Evolutionary conservation across 2,888 invertebrate species (phyloP), one percentile per base, ranked within the genome.

Genomic region (Rutpela maculata): DNA sequence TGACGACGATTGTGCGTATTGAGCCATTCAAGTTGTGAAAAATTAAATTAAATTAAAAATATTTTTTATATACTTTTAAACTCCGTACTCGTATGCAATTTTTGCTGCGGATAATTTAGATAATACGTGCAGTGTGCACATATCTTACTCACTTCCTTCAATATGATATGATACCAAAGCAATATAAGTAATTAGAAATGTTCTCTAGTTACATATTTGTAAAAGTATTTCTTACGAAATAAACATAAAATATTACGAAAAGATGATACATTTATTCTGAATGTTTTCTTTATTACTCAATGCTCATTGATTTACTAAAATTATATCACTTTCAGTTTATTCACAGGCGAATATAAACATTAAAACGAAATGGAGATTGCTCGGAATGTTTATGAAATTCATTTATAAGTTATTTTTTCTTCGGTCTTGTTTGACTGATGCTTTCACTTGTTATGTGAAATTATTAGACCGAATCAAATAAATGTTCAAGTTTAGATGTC

Each of bases 401-500:
- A 60, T 62, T 62, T 43, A 22, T 57, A 11, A 18, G 11, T 22
- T n/a, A 68, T 57, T 66, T 74, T 57, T 74, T 57, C 56, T 68
- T 72, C 67, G 43, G 57, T 60, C 38, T 71, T 66, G 55, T 50
- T 62, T 74, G 43, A 69, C 31, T 57, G 70, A 71, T 76, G 76
- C 78, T 78, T 79, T 79, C 79, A 75, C 76, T 76, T 68, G 63
- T 67, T 74, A 76, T 74, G 70, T 71, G 56, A 55, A 72, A 69
- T 76, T 72, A 78, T 67, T 76, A 78, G 77, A 80, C 76, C 73
- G 74, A 15, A 69, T 60, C 77, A 55, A 73, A 73, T 72, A 77
- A 73, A 71, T 63, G 56, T 68, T 35, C 59, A 55, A 60, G 66
- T 60, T 63, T 59, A 60, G 59, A 71, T 59, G 71, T 76, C 35